Evolutionary conservation across 2,888 invertebrate genomes (phyloP).

Genomic region (Homarus gammarus): DNA sequence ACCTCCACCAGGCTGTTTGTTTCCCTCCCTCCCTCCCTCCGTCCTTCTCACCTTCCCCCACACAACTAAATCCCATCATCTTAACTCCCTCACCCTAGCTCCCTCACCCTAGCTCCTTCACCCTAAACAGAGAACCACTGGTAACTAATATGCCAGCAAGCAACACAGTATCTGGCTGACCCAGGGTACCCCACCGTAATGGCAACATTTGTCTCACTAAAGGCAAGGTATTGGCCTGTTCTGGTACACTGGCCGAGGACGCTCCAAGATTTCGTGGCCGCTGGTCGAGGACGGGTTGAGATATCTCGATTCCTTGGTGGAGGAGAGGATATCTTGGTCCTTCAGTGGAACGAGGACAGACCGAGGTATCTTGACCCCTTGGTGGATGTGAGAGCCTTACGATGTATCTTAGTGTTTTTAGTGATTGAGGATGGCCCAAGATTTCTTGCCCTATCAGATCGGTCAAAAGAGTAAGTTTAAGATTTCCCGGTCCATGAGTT

Average conservation of each 20-base stretch:
- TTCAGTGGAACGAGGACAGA: not conserved
- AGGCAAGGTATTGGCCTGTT: conserved; percentile 12
- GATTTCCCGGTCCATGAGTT: too few species aligned
- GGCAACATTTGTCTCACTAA: conserved; percentile 18
- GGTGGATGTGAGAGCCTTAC: too few species aligned
- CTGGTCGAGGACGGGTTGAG: not conserved
- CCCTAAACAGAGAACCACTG: not conserved
- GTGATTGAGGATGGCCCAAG: too few species aligned
- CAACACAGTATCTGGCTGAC: not conserved
- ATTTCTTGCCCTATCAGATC: too few species aligned
- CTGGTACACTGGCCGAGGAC: not conserved
- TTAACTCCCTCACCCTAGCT: not conserved
- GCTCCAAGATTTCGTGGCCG: not conserved
- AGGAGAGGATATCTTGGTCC: not conserved
- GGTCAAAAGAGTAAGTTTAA: too few species aligned
- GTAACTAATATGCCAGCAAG: not conserved
- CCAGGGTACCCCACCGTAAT: not conserved
- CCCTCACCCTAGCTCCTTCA: not conserved
- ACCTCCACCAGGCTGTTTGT: not conserved
- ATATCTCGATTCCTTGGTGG: not conserved
- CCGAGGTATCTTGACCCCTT: not conserved
- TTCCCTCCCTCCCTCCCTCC: not conserved
- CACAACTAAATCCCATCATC: not conserved
- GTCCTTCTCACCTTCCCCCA: not conserved
- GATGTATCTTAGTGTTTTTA: too few species aligned